phyloP scores from a whole-genome alignment of 1,140 invertebrate species.

The Hylaeus volcanicus region DNA sequence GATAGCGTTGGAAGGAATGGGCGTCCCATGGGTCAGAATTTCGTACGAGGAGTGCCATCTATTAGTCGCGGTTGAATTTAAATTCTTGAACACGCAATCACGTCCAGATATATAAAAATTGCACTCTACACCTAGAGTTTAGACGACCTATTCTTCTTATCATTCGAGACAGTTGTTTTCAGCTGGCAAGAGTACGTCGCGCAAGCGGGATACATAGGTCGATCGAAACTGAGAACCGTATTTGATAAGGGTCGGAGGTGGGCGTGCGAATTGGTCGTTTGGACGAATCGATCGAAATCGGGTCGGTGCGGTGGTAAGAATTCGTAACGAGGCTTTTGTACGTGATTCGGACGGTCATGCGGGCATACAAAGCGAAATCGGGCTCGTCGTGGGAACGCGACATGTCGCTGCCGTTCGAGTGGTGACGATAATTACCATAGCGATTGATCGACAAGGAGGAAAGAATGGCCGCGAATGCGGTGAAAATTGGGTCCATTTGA shows the following conservation, averaged over 20 bases:
- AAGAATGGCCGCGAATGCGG: constrained; percentile 25
- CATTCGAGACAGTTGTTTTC: too few species aligned
- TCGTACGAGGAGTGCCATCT: too few species aligned
- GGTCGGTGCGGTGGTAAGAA: not conserved
- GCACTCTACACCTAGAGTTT: too few species aligned
- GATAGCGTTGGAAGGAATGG: too few species aligned
- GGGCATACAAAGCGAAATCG: constrained; percentile 33
- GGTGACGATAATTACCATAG: constrained; percentile 7
- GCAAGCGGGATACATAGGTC: not conserved
- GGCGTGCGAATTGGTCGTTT: not conserved
- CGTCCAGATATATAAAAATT: too few species aligned
- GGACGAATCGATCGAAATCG: not conserved
- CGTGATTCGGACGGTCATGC: constrained; percentile 37
- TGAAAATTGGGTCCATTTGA: not conserved
- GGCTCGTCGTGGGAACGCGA: constrained; percentile 51
- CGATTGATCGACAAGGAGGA: constrained; percentile 20
- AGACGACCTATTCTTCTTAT: too few species aligned
- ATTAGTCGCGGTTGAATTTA: too few species aligned
- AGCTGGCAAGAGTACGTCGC: not conserved
- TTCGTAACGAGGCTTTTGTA: constrained; percentile 46
- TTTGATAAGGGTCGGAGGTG: not conserved
- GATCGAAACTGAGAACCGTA: not conserved
- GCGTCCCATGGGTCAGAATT: too few species aligned
- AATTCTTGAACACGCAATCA: too few species aligned
- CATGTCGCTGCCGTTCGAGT: constrained; percentile 3